Base-by-base conservation (phyloP, 2,113 vertebrate genomes). In the Acanthochromis polyacanthus region DNA sequence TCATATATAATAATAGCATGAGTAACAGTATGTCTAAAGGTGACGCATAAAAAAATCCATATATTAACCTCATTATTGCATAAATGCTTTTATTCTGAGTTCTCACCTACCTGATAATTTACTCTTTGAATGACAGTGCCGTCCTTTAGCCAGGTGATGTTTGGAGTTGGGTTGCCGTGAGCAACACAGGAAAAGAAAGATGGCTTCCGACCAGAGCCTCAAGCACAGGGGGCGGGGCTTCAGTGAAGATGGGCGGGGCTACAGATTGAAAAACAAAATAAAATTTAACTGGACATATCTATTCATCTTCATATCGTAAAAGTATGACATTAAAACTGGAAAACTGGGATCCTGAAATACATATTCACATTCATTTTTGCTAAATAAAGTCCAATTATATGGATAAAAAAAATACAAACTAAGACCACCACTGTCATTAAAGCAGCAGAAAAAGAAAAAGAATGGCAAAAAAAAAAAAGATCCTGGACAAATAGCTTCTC, bases 181-280 rank as follows among this genome's bases (percentile, higher is more conserved):
- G 96, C 97, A 1, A 88, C 90, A 68, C 98, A 99, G 50, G 90
- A 40, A 99, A 93, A 11, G 92, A 94, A 36, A 98, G 73, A 0
- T 84, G 25, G 60, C 92, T 92, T 66, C 78, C 94, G 40, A 95
- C 93, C 62, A 93, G 84, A 43, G 94, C 94, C 84, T 99, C 96
- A 7, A 97, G 46, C 0, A 91, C 90, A 0, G 93, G 85, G 0
- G 96, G 96, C 1, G 96, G 96, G 0, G 93, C 94, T 92, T 96
- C 88, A 2, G 85, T 93, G 83, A 99, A 96, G 6, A 89, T 87
- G 20, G 98, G 98, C 1, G 97, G 95, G 0, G 96, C 98, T 99
- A 85, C 0, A 17, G 32, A 53, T 36, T 1, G 16, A 23, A 64
- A 62, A 55, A 53, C 1, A 52, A 22, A 62, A 7, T 5, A 12